Evolutionary conservation across 2,113 vertebrate species (phyloP), one percentile per base, ranked within the genome.

Genomic region (Melanerpes formicivorus): DNA sequence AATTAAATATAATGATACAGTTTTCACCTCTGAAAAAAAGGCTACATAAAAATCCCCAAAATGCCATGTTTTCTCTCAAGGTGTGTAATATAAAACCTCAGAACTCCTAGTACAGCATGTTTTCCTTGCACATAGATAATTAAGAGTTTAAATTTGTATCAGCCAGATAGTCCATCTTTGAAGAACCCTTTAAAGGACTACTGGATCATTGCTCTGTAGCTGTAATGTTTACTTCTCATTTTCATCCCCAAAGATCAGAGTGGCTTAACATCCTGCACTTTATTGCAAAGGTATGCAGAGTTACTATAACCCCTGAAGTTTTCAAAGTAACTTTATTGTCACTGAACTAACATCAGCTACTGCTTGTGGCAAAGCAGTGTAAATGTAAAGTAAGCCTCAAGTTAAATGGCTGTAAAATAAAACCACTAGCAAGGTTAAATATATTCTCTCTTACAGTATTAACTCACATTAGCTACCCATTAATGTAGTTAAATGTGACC

Each of bases 21-120:
- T 81, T 88, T 95, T 96, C 96, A 96, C 96, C 96, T 96, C 65
- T 27, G 78, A 65, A 93, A 86, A 22, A 93, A 92, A 96, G 91
- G 93, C 93, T 93, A 80, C 89, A 93, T 48, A 64, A 75, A 65
- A 95, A 94, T 6, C 30, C 59, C 26, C 17, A 42, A 92, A 58
- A 88, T 27, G 64, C 32, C 48, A 60, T 10, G 44, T 82, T 88
- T 95, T 80, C 89, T 79, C 60, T 54, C 50, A 80, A 95, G 80
- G 79, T 78, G 34, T 67, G 73, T 77, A 79, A 89, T 95, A 87
- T 21, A 19, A 7, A 91, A 83, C 88, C 54, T 73, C 3, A 2
- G 40, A 84, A 87, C 58, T 64, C 69, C 22, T 66, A 77, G 75
- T 22, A 76, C 7, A 62, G n/a, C 13, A 44, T 16, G 29, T 44